Base-by-base conservation (phyloP, 2,888 invertebrate genomes). In the Drosophila quasianomalipes region DNA sequence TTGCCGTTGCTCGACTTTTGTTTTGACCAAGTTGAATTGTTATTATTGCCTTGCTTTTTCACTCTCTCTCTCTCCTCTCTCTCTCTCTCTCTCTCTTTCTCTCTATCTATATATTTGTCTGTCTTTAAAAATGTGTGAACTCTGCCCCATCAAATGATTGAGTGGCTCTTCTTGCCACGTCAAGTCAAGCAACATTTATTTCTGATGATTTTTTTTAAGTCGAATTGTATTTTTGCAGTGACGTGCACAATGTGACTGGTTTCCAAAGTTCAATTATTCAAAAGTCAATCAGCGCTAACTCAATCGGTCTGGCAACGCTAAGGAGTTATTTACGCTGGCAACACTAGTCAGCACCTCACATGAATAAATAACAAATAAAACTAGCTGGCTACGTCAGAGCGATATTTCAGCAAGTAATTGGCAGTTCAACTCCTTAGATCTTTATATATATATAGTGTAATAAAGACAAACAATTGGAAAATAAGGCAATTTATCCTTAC, bases 21-120 rank as follows among this genome's bases (percentile, higher is more conserved):
- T 65, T 70, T 70, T 62, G 54, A 53, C 37, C 62, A 74, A 74
- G 47, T 75, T 75, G 26, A 47, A 47, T 26, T 33, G 39, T 52
- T 51, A 28, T n/a, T 66, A 31, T 60, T 35, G 63, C 35, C 47
- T 30, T 1, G 55, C 22, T 44, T 31, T 69, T 49, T 37, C 41
- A 12, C 37, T 51, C 7, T 19, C 10, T 53, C 33, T 16, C 53
- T 10, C 33, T 16, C 22, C n/a, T 22, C 26, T 55, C 10, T 22
- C 19, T 55, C 6, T 19, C 19, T 26, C 44, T 22, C 22, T 44
- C 0, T 7, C 2, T 6, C 0, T 47, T 16, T 4, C 16, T 26
- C 4, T 28, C 2, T 28, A 2, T 51, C 4, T 19, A 37, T 16
- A 37, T 37, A 22, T 22, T 3, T 12, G 33, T 47, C 2, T 7